Evolutionary conservation across 2,888 invertebrate genomes (phyloP).

Genomic region (Gymnocheta viridis): DNA sequence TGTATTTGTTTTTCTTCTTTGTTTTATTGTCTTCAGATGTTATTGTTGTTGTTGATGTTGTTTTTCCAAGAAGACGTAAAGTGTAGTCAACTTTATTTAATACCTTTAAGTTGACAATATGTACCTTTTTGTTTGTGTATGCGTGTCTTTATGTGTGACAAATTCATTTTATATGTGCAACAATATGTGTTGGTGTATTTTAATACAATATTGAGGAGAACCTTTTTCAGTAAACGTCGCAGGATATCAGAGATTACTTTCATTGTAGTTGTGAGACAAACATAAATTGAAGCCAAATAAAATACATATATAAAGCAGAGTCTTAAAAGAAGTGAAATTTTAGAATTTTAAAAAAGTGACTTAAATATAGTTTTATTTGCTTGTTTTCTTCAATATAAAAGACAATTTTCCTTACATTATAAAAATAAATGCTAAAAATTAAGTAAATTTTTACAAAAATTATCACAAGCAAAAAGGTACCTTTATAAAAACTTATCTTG

Average conservation of each 20-base stretch:
- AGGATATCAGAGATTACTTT: slow-evolving; percentile 11
- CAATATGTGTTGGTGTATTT: background rate
- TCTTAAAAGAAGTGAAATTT: no score
- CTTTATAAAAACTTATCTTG: no score
- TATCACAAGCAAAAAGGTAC: no score
- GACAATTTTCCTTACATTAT: no score
- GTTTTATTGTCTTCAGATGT: slow-evolving; percentile 69
- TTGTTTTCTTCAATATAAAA: no score
- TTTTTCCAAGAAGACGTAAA: slow-evolving; percentile 73
- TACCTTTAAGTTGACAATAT: slow-evolving; percentile 78
- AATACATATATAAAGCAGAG: background rate
- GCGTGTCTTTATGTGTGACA: background rate
- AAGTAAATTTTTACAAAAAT: no score
- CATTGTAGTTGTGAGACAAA: background rate
- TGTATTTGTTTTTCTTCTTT: slow-evolving; percentile 35
- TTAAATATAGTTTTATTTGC: no score
- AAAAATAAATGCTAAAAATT: no score
- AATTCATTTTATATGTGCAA: background rate
- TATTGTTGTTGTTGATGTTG: slow-evolving; percentile 59
- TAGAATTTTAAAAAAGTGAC: no score
- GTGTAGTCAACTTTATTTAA: slow-evolving; percentile 81
- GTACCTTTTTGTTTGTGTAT: background rate
- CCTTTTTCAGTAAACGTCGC: slow-evolving; percentile 1
- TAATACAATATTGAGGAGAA: slow-evolving; percentile 29
- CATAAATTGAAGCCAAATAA: background rate